phyloP scores from a whole-genome alignment of 92 coral and sea anemone genomes.

The Montipora capitata region DNA sequence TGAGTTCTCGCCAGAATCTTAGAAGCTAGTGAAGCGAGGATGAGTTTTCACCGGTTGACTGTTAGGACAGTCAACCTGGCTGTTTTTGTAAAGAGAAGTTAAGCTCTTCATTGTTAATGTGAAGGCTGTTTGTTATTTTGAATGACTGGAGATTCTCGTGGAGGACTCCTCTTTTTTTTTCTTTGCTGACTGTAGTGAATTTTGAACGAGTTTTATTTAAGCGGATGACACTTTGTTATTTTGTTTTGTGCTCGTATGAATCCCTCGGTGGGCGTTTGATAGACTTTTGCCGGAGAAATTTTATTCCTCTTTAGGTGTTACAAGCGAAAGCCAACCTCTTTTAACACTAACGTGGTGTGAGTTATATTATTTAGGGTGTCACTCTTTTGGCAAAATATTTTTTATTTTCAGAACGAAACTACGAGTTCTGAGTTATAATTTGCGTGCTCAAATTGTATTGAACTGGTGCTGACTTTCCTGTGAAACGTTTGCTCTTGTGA shows the following conservation, averaged over 20 bases:
- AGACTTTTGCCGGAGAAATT: no score
- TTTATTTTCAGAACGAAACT: neutral
- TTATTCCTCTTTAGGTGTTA: no score
- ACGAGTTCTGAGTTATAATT: constrained; percentile 4
- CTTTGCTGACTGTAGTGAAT: no score
- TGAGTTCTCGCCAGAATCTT: constrained; percentile 10
- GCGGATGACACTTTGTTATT: no score
- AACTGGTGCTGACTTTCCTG: constrained; percentile 14
- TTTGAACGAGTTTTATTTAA: no score
- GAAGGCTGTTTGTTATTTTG: neutral
- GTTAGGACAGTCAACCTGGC: neutral
- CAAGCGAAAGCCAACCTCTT: no score
- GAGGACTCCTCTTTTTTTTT: no score
- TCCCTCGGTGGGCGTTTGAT: no score
- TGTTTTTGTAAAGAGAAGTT: neutral
- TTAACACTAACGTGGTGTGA: no score
- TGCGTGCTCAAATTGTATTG: constrained; percentile 1
- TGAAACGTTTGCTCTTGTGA: neutral
- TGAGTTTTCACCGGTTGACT: neutral
- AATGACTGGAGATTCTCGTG: neutral
- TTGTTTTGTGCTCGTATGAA: no score
- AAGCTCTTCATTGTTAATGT: neutral
- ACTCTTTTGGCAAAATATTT: neutral
- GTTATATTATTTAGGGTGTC: no score
- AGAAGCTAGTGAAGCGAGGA: constrained; percentile 9